A percentile compares a stretch with the other conserved stretches of the same genome.
These are phyloP conservation scores for Pseudochromis fuscus DNA, from an alignment of 2,797 vertebrate genomes.

Conservation along the genomic window DNA sequence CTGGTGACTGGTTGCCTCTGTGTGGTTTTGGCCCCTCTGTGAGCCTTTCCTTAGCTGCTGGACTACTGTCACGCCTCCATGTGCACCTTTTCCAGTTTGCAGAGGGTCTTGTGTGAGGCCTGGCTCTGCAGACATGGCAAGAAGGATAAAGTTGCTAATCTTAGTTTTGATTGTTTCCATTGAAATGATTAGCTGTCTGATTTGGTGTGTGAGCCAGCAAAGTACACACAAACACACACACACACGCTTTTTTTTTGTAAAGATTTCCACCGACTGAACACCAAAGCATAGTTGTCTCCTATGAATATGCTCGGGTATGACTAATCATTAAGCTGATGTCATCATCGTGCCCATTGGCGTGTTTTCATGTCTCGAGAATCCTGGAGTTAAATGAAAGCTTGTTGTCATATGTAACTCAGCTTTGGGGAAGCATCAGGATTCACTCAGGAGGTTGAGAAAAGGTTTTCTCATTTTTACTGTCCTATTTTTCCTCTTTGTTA, in stretches of 20 bases:
- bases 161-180: constrained; percentile 58
- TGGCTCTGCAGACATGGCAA: constrained; percentile 39
- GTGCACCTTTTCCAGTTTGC: constrained; percentile 53
- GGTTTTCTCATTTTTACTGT: constrained; percentile 42
- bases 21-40: constrained; percentile 72
- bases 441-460: constrained; percentile 36
- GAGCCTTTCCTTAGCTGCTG: constrained; percentile 61
- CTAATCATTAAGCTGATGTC: constrained; percentile 52
- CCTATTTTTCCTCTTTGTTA: constrained; percentile 55
- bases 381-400: constrained; percentile 42
- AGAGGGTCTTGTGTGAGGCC: constrained; percentile 40
- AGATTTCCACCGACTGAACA: constrained; percentile 16
- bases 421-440: constrained; percentile 25
- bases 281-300: constrained; percentile 24
- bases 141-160: constrained; percentile 49
- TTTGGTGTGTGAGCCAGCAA: constrained; percentile 47
- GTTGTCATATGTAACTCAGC: constrained; percentile 20
- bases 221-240: too few relatives aligned
- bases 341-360: constrained; percentile 33
- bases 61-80: constrained; percentile 55
- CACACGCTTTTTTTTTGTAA: constrained; percentile 22
- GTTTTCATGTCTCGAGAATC: constrained; percentile 40
- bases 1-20: constrained; percentile 58
- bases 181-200: constrained; percentile 53
- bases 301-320: constrained; percentile 45